Evolutionary conservation across 2,888 invertebrate species (phyloP).

Genomic region (Noctua comes): DNA sequence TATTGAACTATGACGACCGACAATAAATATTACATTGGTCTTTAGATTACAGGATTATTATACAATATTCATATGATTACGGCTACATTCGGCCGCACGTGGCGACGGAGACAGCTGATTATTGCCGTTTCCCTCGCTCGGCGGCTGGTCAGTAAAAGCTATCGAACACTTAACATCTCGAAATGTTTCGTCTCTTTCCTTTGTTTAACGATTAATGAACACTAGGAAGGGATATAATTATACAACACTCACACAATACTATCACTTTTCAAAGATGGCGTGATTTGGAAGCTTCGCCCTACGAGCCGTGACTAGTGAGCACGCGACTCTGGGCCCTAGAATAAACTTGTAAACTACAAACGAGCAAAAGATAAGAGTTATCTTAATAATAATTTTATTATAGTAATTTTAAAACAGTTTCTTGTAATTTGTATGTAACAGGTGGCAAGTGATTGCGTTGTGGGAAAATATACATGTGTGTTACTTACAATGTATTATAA

Average conservation of each 20-base stretch:
- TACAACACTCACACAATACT: constrained; percentile 52
- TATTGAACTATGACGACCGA: constrained; percentile 61
- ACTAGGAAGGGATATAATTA: constrained; percentile 62
- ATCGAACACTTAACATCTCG: constrained; percentile 60
- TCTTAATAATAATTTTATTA: constrained; percentile 15
- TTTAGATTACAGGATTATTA: constrained; percentile 66
- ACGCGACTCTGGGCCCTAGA: background rate
- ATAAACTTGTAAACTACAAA: constrained; percentile 43
- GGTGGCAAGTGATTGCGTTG: constrained; percentile 42
- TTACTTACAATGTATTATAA: constrained; percentile 37
- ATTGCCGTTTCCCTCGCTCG: constrained; percentile 22
- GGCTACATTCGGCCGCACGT: constrained; percentile 30
- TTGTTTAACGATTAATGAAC: constrained; percentile 61
- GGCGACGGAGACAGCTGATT: constrained; percentile 19
- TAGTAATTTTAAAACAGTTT: constrained; percentile 26
- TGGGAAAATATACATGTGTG: constrained; percentile 35
- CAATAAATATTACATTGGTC: constrained; percentile 69
- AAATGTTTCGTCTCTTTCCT: constrained; percentile 58
- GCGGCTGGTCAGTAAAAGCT: constrained; percentile 53
- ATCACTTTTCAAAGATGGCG: constrained; percentile 47
- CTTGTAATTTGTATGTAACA: constrained; percentile 53
- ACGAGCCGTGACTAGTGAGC: constrained; percentile 2
- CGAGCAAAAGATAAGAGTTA: constrained; percentile 43
- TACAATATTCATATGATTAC: constrained; percentile 61
- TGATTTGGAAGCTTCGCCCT: constrained; percentile 39